A percentile compares a stretch with the other conserved stretches of the same genome.
Conservation (phyloP, 2,797 vertebrate genomes). For the Xiphorhynchus erythropygius region DNA sequence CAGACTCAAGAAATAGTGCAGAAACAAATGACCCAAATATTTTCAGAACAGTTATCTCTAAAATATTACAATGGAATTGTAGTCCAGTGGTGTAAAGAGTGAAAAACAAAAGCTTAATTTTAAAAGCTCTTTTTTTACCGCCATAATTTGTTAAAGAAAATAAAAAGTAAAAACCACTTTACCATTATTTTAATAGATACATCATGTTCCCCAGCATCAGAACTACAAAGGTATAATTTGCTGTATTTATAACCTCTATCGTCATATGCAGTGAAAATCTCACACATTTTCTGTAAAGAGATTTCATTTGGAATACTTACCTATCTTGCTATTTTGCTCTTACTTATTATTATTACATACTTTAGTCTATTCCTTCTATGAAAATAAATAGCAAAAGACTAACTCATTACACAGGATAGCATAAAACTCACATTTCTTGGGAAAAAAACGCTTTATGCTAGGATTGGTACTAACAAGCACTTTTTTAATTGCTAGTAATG, state of each 20-base stretch:
- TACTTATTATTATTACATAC: slow-evolving; percentile 59
- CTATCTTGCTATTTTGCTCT: slow-evolving; percentile 46
- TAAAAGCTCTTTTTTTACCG: slow-evolving; percentile 4
- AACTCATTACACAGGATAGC: slow-evolving; percentile 49
- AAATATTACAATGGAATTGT: neutral
- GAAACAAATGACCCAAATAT: neutral
- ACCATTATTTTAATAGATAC: slow-evolving; percentile 40
- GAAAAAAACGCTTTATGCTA: slow-evolving; percentile 1
- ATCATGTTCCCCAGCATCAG: neutral
- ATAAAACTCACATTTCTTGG: slow-evolving; percentile 37
- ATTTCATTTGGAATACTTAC: slow-evolving; percentile 35
- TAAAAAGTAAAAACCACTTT: neutral
- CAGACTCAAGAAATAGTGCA: neutral
- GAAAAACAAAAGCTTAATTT: neutral
- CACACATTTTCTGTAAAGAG: slow-evolving; percentile 11
- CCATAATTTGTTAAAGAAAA: slow-evolving; percentile 20
- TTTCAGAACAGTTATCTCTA: neutral
- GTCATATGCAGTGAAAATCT: slow-evolving; percentile 33
- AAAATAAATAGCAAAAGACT: slow-evolving; percentile 54
- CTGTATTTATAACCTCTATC: slow-evolving; percentile 7
- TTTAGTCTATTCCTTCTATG: slow-evolving; percentile 43
- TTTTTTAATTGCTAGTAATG: slow-evolving; percentile 54
- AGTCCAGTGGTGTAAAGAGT: neutral
- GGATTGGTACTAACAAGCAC: slow-evolving; percentile 45
- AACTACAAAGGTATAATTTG: slow-evolving; percentile 43